Evolutionary conservation across 1,140 invertebrate species (phyloP), one percentile per base, ranked within the genome.

Genomic region (Lethocerus indicus): DNA sequence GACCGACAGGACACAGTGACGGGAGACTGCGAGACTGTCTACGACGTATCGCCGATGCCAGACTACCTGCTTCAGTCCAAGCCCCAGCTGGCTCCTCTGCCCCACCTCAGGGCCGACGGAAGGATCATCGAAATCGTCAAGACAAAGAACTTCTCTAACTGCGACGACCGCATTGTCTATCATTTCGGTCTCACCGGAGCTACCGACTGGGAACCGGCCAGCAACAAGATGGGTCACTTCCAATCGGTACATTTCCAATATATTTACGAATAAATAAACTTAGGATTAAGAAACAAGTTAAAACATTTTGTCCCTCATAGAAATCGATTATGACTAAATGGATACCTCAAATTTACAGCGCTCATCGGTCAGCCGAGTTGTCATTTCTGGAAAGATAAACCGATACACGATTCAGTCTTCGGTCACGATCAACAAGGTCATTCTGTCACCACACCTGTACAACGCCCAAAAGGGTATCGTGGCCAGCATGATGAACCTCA

Each of bases 91-190:
- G 44, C 50, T 4, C 53, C 58, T 1, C 7, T 70, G 21, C 64
- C 64, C 1, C 25, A 56, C 24, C 45, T 58, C n/a, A 41, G 64
- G 1, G 61, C 63, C 12, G 64, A 75, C 2, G 70, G 69, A 4
- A 70, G 69, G 12, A 35, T 68, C 9, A 68, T 78, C 42, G 69
- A 77, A 50, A 68, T 84, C 25, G 67, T 71, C 14, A 83, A 83
- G 58, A 74, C 67, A 35, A 77, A 71, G 53, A 75, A 81, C 61
- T 81, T 73, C 56, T 70, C 62, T 14, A 72, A 73, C 27, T 77
- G 76, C 59, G 68, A 75, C 12, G 63, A 72, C 41, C 63, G 68
- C 51, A 62, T 73, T 14, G 66, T 62, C 7, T 79, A 77, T 54
- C 71, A 78, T 57, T 75, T 68, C 54, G 77, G 77, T 35, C 64